A percentile compares a stretch with the other conserved stretches of the same genome.
These are phyloP conservation scores for Nixonia krombeini DNA, from an alignment of 1,140 invertebrate species.

Conservation along the genomic window DNA sequence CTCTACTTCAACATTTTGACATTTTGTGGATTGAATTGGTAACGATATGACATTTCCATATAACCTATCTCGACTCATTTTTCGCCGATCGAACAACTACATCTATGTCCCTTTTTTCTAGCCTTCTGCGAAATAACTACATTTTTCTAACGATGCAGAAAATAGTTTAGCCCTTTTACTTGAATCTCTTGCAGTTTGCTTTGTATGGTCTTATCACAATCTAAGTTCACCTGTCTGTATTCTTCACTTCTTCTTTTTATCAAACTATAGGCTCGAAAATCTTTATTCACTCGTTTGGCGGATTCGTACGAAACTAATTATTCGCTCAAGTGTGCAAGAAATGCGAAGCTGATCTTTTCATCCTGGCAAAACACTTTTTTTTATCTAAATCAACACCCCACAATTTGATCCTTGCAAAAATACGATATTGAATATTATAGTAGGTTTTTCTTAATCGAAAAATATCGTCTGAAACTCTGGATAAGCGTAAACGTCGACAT, in stretches of 20 bases:
- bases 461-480: conserved; percentile 10
- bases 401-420: conserved; percentile 27
- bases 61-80: conserved; percentile 14
- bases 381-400: not conserved
- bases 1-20: no score
- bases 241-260: conserved; percentile 32
- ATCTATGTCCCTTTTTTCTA: conserved; percentile 6
- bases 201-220: conserved; percentile 28
- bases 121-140: conserved; percentile 6
- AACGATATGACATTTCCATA: no score
- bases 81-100: no score
- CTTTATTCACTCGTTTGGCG: conserved; percentile 22
- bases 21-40: no score
- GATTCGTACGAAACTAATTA: conserved; percentile 57
- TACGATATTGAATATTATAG: conserved; percentile 20
- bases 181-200: conserved; percentile 32
- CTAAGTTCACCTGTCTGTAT: conserved; percentile 26
- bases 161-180: conserved; percentile 55
- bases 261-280: conserved; percentile 51
- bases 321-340: conserved; percentile 16
- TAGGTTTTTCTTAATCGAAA: conserved; percentile 4
- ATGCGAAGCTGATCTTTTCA: not conserved
- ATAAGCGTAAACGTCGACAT: not conserved
- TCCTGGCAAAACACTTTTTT: not conserved
- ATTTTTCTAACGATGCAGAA: conserved; percentile 55